Base-by-base conservation (phyloP, 2,797 vertebrate genomes). In the Sus cebifrons region DNA sequence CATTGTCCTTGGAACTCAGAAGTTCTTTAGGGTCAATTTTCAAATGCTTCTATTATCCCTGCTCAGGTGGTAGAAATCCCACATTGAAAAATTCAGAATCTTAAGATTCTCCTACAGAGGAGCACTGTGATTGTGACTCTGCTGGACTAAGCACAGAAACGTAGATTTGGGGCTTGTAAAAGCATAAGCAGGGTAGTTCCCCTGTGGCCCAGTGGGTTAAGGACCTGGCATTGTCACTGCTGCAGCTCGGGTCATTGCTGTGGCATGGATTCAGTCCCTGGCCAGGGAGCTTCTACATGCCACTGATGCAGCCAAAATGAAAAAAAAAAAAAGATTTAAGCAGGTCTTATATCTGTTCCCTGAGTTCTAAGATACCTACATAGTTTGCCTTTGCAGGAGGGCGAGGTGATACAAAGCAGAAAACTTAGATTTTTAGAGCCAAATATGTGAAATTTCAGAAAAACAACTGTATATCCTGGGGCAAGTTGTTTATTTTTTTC, bases 351-450 rank as follows among this genome's bases (percentile, higher is more conserved):
- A 0, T 40, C 21, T 25, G 0, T 70, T 52, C 23, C 6, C 6
- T 54, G 20, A 40, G 49, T 87, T 52, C 52, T 83, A 20, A 65
- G 44, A 54, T 36, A 85, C 65, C 13, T 15, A n/a, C 79, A 21
- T 16, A n/a, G 8, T 15, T 79, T 64, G 20, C 75, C 56, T 87
- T 89, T 49, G 14, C 0, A 27, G 40, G 14, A 89, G 71, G 20
- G 2, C 11, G 6, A 14, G 5, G 23, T 27, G 27, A 56, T 25
- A 17, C 9, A 78, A 95, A 86, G 23, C 10, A 56, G 17, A 91
- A 78, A 52, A 64, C 3, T 82, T 21, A 15, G 11, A 78, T 79
- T 86, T 89, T 96, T 89, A 92, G 29, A 86, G 32, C 17, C 32
- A 95, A 81, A 36, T 70, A 58, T 18, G 21, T 23, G 32, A 58